Conservation (phyloP, 2,888 invertebrate genomes). For the Ctenicera cuprea region DNA sequence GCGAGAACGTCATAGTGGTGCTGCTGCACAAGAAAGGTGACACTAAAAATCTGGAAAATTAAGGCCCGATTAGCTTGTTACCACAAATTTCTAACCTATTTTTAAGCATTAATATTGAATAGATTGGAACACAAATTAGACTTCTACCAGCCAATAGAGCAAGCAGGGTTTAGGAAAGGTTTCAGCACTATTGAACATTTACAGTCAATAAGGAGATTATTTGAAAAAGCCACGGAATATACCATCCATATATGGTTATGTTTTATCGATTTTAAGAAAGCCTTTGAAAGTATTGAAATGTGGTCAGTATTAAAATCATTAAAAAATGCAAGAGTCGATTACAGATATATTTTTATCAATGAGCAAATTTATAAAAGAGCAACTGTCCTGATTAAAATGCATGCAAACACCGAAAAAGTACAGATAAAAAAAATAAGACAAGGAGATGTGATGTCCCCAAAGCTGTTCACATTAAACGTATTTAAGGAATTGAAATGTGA, state of each 20-base stretch:
- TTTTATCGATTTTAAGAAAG: conserved; percentile 9
- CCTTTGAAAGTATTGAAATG: conserved; percentile 1
- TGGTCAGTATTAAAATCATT: too few species aligned
- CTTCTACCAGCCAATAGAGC: too few species aligned
- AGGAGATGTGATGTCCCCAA: too few species aligned
- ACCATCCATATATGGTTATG: not conserved
- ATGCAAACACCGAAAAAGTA: conserved; percentile 11
- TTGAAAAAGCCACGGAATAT: not conserved
- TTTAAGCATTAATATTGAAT: too few species aligned
- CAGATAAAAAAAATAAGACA: conserved; percentile 13
- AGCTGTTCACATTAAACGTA: not conserved
- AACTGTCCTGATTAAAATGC: conserved; percentile 13
- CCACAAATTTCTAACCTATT: not conserved
- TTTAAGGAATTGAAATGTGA: not conserved
- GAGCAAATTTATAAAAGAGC: conserved; percentile 21
- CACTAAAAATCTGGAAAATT: conserved; percentile 4
- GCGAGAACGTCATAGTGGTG: conserved; percentile 19
- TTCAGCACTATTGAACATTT: too few species aligned
- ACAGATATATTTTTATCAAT: not conserved
- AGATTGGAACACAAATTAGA: too few species aligned
- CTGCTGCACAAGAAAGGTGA: too few species aligned
- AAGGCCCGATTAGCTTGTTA: too few species aligned
- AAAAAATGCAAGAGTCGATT: not conserved
- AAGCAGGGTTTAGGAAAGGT: too few species aligned
- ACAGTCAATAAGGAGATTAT: conserved; percentile 10